Evolutionary conservation across 2,888 invertebrate genomes (phyloP).

Genomic region (Acrocera orbiculus): DNA sequence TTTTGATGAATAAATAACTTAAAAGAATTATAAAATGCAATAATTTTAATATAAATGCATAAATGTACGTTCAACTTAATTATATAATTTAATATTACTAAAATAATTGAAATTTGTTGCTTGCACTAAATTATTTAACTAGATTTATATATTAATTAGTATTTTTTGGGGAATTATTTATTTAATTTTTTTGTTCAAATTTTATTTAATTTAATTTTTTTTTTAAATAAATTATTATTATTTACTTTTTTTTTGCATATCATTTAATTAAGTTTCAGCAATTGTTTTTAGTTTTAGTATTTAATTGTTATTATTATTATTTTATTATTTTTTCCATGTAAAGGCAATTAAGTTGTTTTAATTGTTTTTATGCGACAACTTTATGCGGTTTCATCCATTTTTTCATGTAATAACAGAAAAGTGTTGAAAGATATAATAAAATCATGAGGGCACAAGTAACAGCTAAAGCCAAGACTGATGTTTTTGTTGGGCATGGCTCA

Average conservation of each 20-base stretch:
- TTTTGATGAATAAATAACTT: not conserved
- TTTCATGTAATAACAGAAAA: constrained; percentile 86
- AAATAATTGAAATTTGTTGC: constrained; percentile 7
- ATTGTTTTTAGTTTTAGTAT: not conserved
- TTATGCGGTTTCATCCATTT: constrained; percentile 78
- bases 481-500: constrained; percentile 81
- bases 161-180: no score
- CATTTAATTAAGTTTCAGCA: not conserved
- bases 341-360: not conserved
- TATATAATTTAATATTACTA: constrained; percentile 3
- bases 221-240: not conserved
- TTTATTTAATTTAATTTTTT: no score
- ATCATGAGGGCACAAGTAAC: constrained; percentile 81
- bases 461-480: constrained; percentile 75
- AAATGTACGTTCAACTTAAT: no score
- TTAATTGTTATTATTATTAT: not conserved
- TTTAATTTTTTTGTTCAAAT: no score
- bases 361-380: constrained; percentile 43
- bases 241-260: not conserved
- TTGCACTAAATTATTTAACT: no score
- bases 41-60: no score
- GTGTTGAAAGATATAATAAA: constrained; percentile 74
- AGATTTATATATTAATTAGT: no score
- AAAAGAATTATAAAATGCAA: no score
- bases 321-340: not conserved